These are phyloP conservation scores for Torymus texanus DNA, from an alignment of 2,888 invertebrate species.

Conservation along the genomic window DNA sequence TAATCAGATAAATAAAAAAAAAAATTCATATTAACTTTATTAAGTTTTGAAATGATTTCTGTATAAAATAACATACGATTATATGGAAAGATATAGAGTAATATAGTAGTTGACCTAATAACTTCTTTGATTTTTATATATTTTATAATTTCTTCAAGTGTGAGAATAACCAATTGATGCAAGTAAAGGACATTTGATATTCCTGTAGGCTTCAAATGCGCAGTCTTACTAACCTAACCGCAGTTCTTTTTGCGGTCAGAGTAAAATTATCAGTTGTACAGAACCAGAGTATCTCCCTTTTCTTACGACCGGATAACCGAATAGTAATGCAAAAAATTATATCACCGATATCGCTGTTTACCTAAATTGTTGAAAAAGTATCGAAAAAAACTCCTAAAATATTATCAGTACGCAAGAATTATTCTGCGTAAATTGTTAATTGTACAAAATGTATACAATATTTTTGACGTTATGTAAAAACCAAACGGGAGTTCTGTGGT, in stretches of 20 bases:
- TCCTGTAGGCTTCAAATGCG: slow-evolving; percentile 51
- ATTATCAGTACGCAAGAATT: slow-evolving; percentile 11
- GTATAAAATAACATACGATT: no score
- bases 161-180: slow-evolving; percentile 34
- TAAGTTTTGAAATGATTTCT: no score
- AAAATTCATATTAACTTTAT: no score
- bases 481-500: not conserved
- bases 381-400: not conserved
- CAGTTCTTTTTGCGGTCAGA: slow-evolving; percentile 64
- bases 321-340: no score
- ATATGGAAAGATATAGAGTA: no score
- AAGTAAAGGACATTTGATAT: slow-evolving; percentile 63
- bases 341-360: no score
- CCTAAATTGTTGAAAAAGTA: not conserved
- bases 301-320: no score
- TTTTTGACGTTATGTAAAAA: slow-evolving; percentile 34
- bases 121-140: no score
- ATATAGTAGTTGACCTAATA: no score
- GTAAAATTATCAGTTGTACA: slow-evolving; percentile 63
- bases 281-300: no score
- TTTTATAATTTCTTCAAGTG: no score
- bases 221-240: slow-evolving; percentile 34
- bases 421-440: not conserved
- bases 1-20: no score
- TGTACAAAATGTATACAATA: not conserved